phyloP scores from a whole-genome alignment of 2,797 vertebrate genomes.

The Halcyon leucocephala region DNA sequence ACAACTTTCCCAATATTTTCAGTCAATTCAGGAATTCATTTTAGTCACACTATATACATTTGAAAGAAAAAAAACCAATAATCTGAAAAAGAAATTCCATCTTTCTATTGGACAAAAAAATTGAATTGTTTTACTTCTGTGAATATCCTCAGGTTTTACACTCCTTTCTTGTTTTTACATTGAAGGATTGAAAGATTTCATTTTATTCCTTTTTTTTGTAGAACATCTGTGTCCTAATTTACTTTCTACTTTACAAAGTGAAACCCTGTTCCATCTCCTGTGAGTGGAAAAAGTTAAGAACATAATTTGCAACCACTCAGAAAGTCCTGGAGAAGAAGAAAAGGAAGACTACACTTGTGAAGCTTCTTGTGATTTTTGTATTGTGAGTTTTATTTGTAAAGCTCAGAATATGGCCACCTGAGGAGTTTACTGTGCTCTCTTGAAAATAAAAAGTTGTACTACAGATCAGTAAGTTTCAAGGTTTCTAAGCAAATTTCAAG shows the following conservation, averaged over 20 bases:
- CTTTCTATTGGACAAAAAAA: background rate
- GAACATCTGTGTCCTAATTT: background rate
- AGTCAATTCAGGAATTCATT: background rate
- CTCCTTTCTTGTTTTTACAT: background rate
- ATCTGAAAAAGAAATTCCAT: background rate
- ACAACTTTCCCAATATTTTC: background rate
- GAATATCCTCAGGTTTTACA: background rate
- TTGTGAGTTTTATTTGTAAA: background rate
- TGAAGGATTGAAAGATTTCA: background rate
- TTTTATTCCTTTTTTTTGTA: background rate
- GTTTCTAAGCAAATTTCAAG: background rate
- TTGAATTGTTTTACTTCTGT: background rate
- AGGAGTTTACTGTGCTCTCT: background rate
- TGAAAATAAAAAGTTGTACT: background rate
- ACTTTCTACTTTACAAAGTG: background rate
- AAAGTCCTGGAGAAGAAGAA: background rate
- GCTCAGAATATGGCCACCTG: background rate
- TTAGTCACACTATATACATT: background rate
- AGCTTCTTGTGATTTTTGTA: background rate
- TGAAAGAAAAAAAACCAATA: background rate
- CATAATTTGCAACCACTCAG: constrained; percentile 8
- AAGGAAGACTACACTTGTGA: background rate
- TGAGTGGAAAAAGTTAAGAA: background rate
- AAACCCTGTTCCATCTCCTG: background rate
- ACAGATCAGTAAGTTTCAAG: background rate